A percentile compares a stretch with the other conserved stretches of the same genome.
Conservation (phyloP, 1,140 invertebrate species). For the Lepeophtheirus salmonis region DNA sequence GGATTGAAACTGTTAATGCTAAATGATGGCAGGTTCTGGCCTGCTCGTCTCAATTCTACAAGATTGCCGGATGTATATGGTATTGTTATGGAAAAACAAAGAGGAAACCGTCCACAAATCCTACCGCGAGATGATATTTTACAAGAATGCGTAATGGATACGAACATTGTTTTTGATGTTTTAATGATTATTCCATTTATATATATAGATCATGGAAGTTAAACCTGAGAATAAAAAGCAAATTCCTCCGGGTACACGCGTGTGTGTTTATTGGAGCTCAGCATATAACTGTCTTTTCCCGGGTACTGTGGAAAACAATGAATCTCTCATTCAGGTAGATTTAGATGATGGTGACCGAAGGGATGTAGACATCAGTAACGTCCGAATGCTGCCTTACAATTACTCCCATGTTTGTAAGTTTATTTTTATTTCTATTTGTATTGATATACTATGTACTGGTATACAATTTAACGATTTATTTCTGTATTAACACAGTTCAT, state of each 20-base stretch:
- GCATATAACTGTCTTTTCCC: constrained; percentile 83
- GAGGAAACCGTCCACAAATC: constrained; percentile 68
- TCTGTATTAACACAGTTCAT: not conserved
- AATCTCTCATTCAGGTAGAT: constrained; percentile 4
- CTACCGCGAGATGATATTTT: constrained; percentile 71
- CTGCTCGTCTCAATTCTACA: constrained; percentile 60
- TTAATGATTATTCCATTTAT: not conserved
- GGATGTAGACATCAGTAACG: constrained; percentile 6
- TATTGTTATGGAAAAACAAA: constrained; percentile 67
- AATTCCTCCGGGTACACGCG: constrained; percentile 34
- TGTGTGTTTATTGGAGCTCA: constrained; percentile 90
- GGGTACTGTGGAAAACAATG: constrained; percentile 34
- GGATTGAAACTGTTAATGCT: constrained; percentile 26
- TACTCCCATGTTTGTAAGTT: constrained; percentile 14
- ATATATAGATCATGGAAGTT: constrained; percentile 53
- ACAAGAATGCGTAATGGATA: constrained; percentile 47
- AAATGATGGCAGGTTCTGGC: constrained; percentile 58
- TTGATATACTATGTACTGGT: not conserved
- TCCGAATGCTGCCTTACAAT: constrained; percentile 16
- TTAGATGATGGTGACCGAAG: constrained; percentile 16
- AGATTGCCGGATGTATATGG: constrained; percentile 77
- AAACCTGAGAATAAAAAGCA: constrained; percentile 40
- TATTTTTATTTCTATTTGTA: not conserved
- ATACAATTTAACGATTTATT: not conserved
- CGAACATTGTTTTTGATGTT: not conserved